phyloP scores from a whole-genome alignment of 2,888 invertebrate species.

The Alentia gelatinosa region DNA sequence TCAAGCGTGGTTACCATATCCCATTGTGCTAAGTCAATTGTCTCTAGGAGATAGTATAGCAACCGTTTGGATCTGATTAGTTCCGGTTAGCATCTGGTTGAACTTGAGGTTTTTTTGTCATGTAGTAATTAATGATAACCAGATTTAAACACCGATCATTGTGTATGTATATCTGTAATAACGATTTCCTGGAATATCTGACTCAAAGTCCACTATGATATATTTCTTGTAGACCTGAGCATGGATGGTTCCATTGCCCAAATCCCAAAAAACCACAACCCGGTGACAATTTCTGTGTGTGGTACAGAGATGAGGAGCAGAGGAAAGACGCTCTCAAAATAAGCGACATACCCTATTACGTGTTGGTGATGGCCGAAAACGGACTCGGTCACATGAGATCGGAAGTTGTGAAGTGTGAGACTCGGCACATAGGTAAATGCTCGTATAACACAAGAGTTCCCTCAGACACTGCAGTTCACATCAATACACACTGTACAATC shows the following conservation, averaged over 20 bases:
- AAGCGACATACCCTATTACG: neutral
- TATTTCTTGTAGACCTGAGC: slow-evolving; percentile 7
- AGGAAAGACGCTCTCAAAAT: neutral
- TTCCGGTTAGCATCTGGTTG: too few relatives aligned
- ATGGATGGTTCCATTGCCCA: neutral
- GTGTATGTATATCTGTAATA: too few relatives aligned
- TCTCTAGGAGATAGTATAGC: too few relatives aligned
- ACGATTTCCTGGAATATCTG: too few relatives aligned
- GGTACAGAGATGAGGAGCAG: neutral
- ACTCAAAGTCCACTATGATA: too few relatives aligned
- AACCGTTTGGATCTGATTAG: too few relatives aligned
- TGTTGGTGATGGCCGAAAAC: neutral
- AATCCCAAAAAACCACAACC: neutral
- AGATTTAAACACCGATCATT: too few relatives aligned
- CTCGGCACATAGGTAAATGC: neutral
- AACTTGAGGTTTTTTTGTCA: too few relatives aligned
- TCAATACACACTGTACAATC: too few relatives aligned
- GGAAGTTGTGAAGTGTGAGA: neutral
- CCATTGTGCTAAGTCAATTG: too few relatives aligned
- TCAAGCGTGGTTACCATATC: too few relatives aligned
- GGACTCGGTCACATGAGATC: neutral
- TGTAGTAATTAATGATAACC: too few relatives aligned
- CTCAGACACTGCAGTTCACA: neutral
- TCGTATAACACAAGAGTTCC: neutral
- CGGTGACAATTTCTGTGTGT: neutral